Evolutionary conservation across 2,797 vertebrate species (phyloP).

Genomic region (Anniella stebbinsi): DNA sequence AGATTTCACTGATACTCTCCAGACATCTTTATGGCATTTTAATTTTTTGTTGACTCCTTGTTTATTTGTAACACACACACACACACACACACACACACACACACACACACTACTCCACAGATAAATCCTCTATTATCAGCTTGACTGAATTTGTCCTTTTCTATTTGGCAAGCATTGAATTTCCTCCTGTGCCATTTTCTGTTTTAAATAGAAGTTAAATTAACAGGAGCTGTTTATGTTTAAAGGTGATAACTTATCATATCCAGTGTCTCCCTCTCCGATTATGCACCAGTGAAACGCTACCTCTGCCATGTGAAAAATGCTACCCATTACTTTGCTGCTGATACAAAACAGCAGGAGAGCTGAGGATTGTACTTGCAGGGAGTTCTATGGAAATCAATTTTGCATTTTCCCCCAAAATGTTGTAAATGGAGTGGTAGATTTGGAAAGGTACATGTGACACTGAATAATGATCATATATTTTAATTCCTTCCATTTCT

Average conservation of each 20-base stretch:
- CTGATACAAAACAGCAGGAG: neutral
- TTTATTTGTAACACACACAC: neutral
- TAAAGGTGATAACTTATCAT: neutral
- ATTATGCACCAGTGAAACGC: constrained; percentile 18
- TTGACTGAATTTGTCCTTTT: neutral
- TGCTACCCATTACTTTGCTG: constrained; percentile 20
- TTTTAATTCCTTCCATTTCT: neutral
- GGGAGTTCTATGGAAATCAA: accelerated
- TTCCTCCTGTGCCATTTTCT: neutral
- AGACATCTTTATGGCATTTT: neutral
- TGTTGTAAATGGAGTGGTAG: neutral
- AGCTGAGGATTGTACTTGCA: neutral
- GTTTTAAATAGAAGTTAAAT: constrained; percentile 17
- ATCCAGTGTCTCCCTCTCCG: neutral
- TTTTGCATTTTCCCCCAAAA: neutral
- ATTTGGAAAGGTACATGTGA: neutral
- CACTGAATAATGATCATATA: neutral
- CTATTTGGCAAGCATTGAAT: neutral
- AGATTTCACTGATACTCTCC: neutral
- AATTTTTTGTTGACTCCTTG: neutral
- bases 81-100: no score
- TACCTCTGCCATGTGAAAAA: constrained; percentile 28
- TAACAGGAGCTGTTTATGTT: constrained; percentile 22
- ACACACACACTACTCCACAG: neutral
- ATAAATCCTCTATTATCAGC: accelerated